A percentile compares a stretch with the other conserved stretches of the same genome.
Evolutionary conservation across 2,113 vertebrate genomes (phyloP).

Genomic region (Thunnus maccoyii): DNA sequence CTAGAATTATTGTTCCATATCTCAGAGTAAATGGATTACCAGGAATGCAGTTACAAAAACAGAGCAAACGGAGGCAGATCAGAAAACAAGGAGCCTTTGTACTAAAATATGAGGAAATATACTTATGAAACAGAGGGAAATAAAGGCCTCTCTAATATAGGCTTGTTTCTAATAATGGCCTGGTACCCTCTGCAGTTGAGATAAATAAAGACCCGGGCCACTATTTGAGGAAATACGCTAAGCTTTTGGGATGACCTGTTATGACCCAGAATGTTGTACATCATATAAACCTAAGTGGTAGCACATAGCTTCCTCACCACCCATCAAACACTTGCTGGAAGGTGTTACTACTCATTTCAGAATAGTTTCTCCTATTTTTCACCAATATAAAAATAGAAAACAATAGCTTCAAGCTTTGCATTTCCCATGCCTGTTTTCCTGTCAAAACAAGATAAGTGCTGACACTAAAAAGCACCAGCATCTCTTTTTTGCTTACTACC

Average conservation of each 20-base stretch:
- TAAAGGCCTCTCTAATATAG: no score
- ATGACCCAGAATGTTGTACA: neutral
- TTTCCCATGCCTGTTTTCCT: slow-evolving; percentile 39
- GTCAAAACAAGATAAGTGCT: slow-evolving; percentile 46
- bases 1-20: no score
- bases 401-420: slow-evolving; percentile 29
- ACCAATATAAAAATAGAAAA: slow-evolving; percentile 32
- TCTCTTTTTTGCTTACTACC: slow-evolving; percentile 41
- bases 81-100: no score
- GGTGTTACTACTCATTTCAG: slow-evolving; percentile 28
- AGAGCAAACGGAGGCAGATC: no score
- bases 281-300: neutral
- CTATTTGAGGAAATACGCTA: no score
- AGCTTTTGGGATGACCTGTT: neutral
- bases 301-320: neutral
- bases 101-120: no score
- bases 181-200: no score
- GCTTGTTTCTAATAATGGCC: no score
- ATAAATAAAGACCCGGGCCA: no score
- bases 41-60: no score
- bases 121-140: no score
- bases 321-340: slow-evolving; percentile 9
- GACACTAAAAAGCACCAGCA: slow-evolving; percentile 39
- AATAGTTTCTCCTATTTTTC: slow-evolving; percentile 30
- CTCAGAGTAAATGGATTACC: no score